A percentile compares a stretch with the other conserved stretches of the same genome.
Conservation (phyloP, 2,113 vertebrate species). For the Crotalus horridus region DNA sequence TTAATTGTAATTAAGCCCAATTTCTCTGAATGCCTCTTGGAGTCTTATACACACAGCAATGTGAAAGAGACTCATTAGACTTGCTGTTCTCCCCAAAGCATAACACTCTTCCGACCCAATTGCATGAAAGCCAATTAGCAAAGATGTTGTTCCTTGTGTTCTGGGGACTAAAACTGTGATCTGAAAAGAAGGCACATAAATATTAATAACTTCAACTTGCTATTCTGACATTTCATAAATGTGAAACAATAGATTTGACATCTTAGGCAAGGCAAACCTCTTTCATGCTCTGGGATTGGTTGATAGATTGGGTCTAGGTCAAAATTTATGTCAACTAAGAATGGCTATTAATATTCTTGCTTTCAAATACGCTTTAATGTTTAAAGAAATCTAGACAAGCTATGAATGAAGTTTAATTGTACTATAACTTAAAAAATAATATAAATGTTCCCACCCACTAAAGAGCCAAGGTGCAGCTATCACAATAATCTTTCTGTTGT, state of each 20-base stretch:
- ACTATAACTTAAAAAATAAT: neutral
- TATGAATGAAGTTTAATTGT: neutral
- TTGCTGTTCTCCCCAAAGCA: slow-evolving; percentile 1
- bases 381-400: neutral
- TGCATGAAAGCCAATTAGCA: slow-evolving; percentile 26
- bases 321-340: slow-evolving; percentile 14
- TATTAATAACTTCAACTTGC: slow-evolving; percentile 23
- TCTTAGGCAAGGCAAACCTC: neutral
- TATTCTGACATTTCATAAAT: neutral
- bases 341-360: slow-evolving; percentile 11
- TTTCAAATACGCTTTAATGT: neutral
- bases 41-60: neutral
- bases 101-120: neutral
- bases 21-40: neutral
- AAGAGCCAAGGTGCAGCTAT: neutral
- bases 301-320: slow-evolving; percentile 1
- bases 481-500: neutral
- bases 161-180: slow-evolving; percentile 19
- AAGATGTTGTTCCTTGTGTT: slow-evolving; percentile 26
- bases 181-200: slow-evolving; percentile 24
- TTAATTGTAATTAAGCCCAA: neutral
- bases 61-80: neutral
- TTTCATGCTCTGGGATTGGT: slow-evolving; percentile 13
- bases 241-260: slow-evolving; percentile 19
- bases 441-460: neutral